Evolutionary conservation across 2,888 invertebrate species (phyloP), one percentile per base, ranked within the genome.

Genomic region (Glyphotaelius pellucidus): DNA sequence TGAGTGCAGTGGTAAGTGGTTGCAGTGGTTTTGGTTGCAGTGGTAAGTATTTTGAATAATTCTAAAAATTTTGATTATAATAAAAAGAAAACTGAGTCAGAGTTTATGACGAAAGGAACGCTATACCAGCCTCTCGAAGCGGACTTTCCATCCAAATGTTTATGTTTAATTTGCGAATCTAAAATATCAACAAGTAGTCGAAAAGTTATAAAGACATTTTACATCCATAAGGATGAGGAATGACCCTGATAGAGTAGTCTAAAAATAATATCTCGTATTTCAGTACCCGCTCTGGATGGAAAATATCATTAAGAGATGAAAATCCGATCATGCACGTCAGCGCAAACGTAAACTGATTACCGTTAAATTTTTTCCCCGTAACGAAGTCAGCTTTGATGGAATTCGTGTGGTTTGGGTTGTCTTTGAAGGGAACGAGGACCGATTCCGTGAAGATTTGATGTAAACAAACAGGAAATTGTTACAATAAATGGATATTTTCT

Each of bases 301-400:
- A 86, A 86, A 86, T 47, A 12, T 86, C 47, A 86, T 86, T 86
- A 86, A 14, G 47, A 30, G 9, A 15, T 9, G 86, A 42, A 86
- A 86, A 86, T 86, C n/a, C 38, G 25, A 42, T 42, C 42, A 42
- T 42, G 86, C n/a, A 19, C 86, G 86, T 42, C 38, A 86, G 86
- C 11, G 42, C 11, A 30, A 30, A 42, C 47, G 86, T 86, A 86
- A 86, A 35, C n/a, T 15, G 42, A 86, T 86, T 86, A 47, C 42
- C 2, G 86, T 30, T n/a, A 12, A 25, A 25, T 32, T 81, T 81
- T 81, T 32, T 15, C 19, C 81, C 81, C 7, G 15, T 81, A 81
- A 81, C 81, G 31, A 67, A 67, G 25, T 67, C 67, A 67, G 25
- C n/a, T 67, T 67, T 67, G 67, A 67, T 67, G 67, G 25, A 67